Evolutionary conservation across 2,888 invertebrate species (phyloP), one percentile per base, ranked within the genome.

Genomic region (Odontocolon sp.): DNA sequence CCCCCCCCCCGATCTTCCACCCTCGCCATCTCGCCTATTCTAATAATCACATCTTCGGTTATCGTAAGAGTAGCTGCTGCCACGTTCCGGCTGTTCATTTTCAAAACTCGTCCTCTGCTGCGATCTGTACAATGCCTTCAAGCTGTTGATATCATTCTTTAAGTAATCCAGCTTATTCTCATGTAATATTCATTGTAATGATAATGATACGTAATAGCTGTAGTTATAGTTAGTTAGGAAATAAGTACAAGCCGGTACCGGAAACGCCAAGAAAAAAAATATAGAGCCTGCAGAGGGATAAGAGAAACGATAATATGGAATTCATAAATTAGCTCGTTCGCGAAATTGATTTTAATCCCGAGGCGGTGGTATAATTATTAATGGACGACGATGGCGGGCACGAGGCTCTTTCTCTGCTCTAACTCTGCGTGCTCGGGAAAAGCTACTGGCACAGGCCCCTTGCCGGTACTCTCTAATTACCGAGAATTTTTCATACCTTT

Each of bases 271-370:
- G 47, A 3, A 11, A 4, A 26, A 3, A 47, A 56, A 69, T 59
- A 45, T 11, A 26, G 23, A 64, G 67, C 56, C 40, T 52, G 28
- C 69, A 59, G 36, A 64, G 50, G 68, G 47, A 69, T 59, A 73
- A 69, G 69, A 69, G 73, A 36, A 36, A 47, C 69, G 45, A 78
- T 71, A 63, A 75, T 77, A 77, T 47, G 68, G 63, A 73, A 73
- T 73, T 84, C 83, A 82, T 84, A 84, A 84, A 86, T 86, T 77
- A 77, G 63, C 45, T 59, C 69, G 59, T 69, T 69, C 64, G 74
- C 50, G 63, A 82, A 82, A 84, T 85, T 81, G 85, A 84, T 85
- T 86, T 87, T 85, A 85, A 85, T 85, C 63, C 59, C 69, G 77
- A 81, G 78, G 69, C 71, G 78, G 80, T 54, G 47, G 75, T 71